These are phyloP conservation scores for Teleopsis dalmanni DNA, from an alignment of 1,140 invertebrate genomes.

Conservation along the genomic window DNA sequence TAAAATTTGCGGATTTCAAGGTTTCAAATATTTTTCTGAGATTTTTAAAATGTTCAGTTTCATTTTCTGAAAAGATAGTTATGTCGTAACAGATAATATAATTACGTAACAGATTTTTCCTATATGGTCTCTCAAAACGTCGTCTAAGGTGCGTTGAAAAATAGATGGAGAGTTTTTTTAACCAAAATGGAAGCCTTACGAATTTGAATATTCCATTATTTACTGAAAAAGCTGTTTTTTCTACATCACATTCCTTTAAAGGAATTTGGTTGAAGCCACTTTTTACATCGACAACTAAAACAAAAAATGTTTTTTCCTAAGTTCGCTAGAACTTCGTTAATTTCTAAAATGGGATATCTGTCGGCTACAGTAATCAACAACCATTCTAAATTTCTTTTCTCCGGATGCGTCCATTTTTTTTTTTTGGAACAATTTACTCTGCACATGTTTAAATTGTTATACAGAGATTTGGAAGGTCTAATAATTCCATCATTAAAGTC, in stretches of 20 bases:
- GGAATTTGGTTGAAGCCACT: background rate
- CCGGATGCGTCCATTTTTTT: background rate
- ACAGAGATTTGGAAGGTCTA: slow-evolving; percentile 1
- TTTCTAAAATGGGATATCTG: background rate
- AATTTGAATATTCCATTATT: too few species aligned
- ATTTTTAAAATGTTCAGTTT: background rate
- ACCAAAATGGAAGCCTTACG: too few species aligned
- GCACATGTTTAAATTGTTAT: background rate
- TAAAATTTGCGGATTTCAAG: background rate
- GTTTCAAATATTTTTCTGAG: background rate
- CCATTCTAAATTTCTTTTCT: background rate
- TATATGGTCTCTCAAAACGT: background rate
- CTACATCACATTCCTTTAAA: background rate
- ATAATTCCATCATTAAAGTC: background rate
- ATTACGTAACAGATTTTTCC: too few species aligned
- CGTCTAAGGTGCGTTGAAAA: background rate
- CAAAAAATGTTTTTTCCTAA: background rate
- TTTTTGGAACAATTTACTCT: slow-evolving; percentile 1
- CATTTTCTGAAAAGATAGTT: background rate
- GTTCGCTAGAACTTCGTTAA: background rate
- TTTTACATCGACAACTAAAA: background rate
- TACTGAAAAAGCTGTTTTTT: too few species aligned
- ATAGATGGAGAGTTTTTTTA: too few species aligned
- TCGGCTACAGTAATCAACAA: background rate
- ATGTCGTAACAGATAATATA: too few species aligned